Percentiles rank a stretch among this genome's conserved stretches.
Conservation (phyloP, 2,113 vertebrate genomes). For the Mesoclemmys tuberculata region DNA sequence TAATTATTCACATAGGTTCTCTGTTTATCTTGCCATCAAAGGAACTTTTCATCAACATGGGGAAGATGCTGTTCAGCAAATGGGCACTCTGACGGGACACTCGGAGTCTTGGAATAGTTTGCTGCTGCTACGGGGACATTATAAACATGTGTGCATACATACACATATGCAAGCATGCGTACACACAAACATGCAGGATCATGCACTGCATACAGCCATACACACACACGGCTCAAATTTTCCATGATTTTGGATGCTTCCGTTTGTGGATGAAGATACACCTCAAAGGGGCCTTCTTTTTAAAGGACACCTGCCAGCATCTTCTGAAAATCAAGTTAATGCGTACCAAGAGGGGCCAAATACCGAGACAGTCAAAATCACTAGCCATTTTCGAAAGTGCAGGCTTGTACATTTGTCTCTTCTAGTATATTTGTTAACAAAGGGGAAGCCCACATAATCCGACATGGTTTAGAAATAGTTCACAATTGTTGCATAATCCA, state of each 20-base stretch:
- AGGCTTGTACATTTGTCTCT: background rate
- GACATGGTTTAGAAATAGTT: background rate
- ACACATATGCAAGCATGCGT: too few relatives aligned
- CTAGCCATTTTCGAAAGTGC: background rate
- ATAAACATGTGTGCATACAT: accelerated
- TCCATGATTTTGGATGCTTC: background rate
- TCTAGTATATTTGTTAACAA: too few relatives aligned
- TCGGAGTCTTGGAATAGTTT: background rate
- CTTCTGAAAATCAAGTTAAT: background rate
- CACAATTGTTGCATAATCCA: background rate
- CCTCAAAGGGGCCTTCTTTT: background rate
- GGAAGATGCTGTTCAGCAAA: background rate
- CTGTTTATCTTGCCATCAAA: background rate
- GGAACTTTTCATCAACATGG: background rate
- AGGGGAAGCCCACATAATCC: background rate
- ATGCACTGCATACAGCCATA: accelerated
- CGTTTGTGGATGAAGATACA: background rate
- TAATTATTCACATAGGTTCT: background rate
- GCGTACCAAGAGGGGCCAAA: background rate
- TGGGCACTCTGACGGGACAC: background rate
- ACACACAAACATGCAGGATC: too few relatives aligned
- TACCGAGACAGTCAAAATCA: background rate
- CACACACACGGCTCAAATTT: accelerated
- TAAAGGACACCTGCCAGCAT: background rate
- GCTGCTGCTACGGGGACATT: accelerated